These are phyloP conservation scores for Chrysocyon brachyurus DNA, from an alignment of 2,797 vertebrate species.

Conservation along the genomic window DNA sequence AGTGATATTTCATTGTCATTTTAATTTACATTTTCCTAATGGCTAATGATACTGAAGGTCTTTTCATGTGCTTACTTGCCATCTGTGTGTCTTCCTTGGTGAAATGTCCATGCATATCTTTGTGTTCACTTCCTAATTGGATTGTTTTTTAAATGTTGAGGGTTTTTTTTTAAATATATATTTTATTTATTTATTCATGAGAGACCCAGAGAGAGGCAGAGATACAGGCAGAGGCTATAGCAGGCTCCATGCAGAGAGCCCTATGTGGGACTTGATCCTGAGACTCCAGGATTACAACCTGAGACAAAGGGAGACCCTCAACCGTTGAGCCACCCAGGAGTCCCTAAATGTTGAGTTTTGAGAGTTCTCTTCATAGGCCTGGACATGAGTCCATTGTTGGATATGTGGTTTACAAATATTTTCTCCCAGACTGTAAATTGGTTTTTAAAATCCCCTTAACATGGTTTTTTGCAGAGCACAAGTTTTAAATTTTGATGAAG, in stretches of 20 bases:
- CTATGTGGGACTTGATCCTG: too few relatives aligned
- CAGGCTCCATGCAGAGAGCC: too few relatives aligned
- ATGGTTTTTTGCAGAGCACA: neutral
- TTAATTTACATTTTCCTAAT: constrained; percentile 34
- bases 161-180: too few relatives aligned
- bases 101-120: neutral
- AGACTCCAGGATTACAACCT: too few relatives aligned
- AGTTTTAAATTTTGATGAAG: constrained; percentile 66
- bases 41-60: neutral
- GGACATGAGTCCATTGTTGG: neutral
- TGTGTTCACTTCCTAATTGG: constrained; percentile 33
- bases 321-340: too few relatives aligned
- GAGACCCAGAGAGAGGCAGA: too few relatives aligned
- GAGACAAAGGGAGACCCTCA: too few relatives aligned
- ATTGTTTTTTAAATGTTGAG: constrained; percentile 19
- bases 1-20: neutral
- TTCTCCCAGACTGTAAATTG: neutral
- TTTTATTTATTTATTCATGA: too few relatives aligned
- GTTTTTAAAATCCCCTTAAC: neutral
- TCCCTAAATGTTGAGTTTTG: too few relatives aligned
- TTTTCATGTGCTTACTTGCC: constrained; percentile 4
- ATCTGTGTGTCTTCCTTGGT: neutral
- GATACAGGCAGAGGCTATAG: too few relatives aligned
- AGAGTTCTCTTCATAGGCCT: neutral
- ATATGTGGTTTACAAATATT: neutral